These are phyloP conservation scores for Nothoprocta perdicaria DNA, from an alignment of 2,113 vertebrate genomes.

Conservation along the genomic window DNA sequence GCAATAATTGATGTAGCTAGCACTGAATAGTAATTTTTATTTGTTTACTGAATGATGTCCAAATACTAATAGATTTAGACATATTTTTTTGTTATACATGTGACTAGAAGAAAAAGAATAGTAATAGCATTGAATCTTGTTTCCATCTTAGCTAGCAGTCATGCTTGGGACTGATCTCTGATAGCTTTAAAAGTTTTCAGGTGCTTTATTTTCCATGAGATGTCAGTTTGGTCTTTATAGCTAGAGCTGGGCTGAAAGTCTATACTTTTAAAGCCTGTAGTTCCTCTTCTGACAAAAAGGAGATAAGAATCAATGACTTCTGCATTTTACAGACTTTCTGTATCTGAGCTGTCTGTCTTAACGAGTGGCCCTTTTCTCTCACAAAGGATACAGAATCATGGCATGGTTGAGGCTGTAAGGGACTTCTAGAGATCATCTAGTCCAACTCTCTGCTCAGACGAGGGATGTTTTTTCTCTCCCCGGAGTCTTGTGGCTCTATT, in stretches of 20 bases:
- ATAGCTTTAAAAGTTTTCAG: background rate
- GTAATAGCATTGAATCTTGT: background rate
- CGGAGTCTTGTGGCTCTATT: background rate
- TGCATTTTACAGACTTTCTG: background rate
- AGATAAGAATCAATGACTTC: background rate
- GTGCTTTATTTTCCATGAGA: constrained; percentile 11
- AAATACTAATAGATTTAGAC: background rate
- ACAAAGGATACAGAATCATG: background rate
- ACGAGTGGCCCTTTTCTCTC: background rate
- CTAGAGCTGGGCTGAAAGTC: background rate
- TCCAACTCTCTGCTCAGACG: too few species aligned
- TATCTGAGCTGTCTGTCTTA: background rate
- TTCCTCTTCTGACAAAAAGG: background rate
- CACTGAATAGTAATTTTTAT: background rate
- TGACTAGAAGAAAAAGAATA: background rate
- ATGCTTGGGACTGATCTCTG: background rate
- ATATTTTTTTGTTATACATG: background rate
- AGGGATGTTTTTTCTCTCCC: background rate
- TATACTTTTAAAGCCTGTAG: background rate
- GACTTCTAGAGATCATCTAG: too few species aligned
- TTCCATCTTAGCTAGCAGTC: background rate
- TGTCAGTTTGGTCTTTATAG: background rate
- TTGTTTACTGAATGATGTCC: background rate
- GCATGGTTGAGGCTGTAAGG: too few species aligned
- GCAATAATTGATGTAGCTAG: background rate